Conservation (phyloP, 2,797 vertebrate species). For the Pseudomugil tenellus region DNA sequence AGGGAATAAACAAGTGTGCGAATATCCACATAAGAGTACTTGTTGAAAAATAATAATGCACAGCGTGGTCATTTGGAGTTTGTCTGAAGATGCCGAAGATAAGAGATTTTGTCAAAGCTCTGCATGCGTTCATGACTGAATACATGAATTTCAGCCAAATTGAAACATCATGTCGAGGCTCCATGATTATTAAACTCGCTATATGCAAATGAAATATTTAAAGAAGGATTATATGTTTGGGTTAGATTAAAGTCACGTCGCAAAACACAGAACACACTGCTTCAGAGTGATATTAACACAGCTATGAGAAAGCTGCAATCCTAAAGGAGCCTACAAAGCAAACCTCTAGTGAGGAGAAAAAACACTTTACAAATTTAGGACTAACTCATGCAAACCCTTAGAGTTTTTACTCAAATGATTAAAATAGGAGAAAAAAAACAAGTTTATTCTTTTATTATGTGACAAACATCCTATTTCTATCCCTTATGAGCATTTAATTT, state of each 20-base stretch:
- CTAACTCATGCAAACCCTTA: no score
- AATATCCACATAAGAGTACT: not conserved
- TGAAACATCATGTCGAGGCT: not conserved
- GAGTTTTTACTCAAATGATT: no score
- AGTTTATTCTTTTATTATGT: no score
- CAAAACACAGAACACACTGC: slow-evolving; percentile 18
- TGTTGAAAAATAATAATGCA: slow-evolving; percentile 4
- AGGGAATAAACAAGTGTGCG: slow-evolving; percentile 18
- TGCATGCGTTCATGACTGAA: slow-evolving; percentile 4
- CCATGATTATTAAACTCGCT: slow-evolving; percentile 39
- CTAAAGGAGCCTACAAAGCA: not conserved
- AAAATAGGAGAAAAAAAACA: no score
- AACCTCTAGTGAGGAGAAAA: slow-evolving; percentile 2
- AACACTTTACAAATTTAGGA: no score
- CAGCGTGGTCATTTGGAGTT: not conserved
- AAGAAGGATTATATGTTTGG: slow-evolving; percentile 28
- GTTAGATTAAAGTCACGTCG: slow-evolving; percentile 44
- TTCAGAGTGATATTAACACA: not conserved
- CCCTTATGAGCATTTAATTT: no score
- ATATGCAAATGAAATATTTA: slow-evolving; percentile 37
- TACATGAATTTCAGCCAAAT: slow-evolving; percentile 8
- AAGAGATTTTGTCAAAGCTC: not conserved
- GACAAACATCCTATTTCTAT: no score
- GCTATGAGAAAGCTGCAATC: slow-evolving; percentile 2
- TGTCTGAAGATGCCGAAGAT: not conserved